These are phyloP conservation scores for Phrynosoma blainvillii DNA, from an alignment of 2,113 vertebrate species.

Conservation along the genomic window DNA sequence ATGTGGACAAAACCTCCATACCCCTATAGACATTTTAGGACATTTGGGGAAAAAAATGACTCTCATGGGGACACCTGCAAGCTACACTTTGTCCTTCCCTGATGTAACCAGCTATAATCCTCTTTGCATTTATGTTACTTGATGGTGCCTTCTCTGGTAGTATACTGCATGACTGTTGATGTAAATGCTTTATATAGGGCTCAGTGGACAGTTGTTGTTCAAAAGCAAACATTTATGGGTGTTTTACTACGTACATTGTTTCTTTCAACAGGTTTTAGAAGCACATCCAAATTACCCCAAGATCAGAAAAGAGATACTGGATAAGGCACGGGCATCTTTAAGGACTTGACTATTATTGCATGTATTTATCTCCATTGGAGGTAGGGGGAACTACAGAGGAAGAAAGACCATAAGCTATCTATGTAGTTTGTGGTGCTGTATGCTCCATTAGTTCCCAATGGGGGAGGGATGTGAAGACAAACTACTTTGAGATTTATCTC, in stretches of 20 bases:
- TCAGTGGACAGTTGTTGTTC: background rate
- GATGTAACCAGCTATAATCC: background rate
- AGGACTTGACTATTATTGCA: slow-evolving; percentile 75
- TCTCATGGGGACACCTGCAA: no score
- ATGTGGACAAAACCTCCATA: no score
- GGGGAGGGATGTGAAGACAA: background rate
- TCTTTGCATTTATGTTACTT: background rate
- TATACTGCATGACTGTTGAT: no score
- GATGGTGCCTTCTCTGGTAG: background rate
- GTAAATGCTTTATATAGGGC: background rate
- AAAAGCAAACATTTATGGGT: background rate
- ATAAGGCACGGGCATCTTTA: slow-evolving; percentile 91
- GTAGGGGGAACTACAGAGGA: no score
- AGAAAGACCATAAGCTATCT: background rate
- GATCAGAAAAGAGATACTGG: slow-evolving; percentile 96
- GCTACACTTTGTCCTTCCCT: no score
- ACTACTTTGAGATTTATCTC: slow-evolving; percentile 6
- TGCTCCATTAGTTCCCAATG: background rate
- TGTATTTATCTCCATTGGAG: slow-evolving; percentile 16
- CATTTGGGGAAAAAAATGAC: no score
- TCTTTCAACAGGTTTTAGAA: slow-evolving; percentile 85
- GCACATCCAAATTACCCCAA: slow-evolving; percentile 92
- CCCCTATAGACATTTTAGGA: no score
- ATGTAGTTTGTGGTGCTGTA: background rate
- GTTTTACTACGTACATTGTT: slow-evolving; percentile 25